Conservation (phyloP, 2,113 vertebrate species). For the Sus scrofa region T2T-Sscrofa CM000822.6:17188001-17188500, state of each 20-base stretch:
- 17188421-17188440: neutral
- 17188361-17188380: neutral
- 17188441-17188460: neutral
- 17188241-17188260: neutral
- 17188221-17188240: neutral
- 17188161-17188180: fast-evolving
- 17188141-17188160: neutral
- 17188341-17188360: neutral
- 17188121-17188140: neutral
- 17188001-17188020: neutral
- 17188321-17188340: neutral
- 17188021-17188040: neutral
- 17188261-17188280: neutral
- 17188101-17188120: neutral
- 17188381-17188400: neutral
- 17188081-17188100: neutral
- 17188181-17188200: neutral
- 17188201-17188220: neutral
- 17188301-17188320: neutral
- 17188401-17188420: neutral
- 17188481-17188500: neutral
- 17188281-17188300: neutral
- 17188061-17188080: neutral
- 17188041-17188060: neutral
- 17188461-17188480: neutral